Percentiles rank a stretch among this genome's conserved stretches.
phyloP scores from a whole-genome alignment of 2,888 invertebrate species.

The Dynastes tityus region DNA sequence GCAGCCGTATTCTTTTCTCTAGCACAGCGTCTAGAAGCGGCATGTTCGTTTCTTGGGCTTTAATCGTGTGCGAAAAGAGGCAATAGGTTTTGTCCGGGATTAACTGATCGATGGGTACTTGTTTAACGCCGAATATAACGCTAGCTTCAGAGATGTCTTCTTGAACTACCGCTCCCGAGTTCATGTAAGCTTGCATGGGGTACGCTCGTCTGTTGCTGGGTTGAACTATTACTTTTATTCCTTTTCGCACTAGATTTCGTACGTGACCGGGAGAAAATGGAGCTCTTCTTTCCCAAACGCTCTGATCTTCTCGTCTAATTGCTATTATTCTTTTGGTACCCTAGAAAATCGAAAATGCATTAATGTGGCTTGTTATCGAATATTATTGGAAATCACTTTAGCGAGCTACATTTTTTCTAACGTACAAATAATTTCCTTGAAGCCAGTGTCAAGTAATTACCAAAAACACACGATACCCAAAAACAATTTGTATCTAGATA shows the following conservation, averaged over 20 bases:
- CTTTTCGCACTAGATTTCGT: slow-evolving; percentile 86
- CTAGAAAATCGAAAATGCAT: slow-evolving; percentile 50
- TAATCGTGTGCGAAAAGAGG: slow-evolving; percentile 99
- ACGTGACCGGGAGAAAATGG: slow-evolving; percentile 96
- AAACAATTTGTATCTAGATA: too few relatives aligned
- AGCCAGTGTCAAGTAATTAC: too few relatives aligned
- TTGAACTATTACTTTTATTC: slow-evolving; percentile 96
- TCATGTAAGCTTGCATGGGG: slow-evolving; percentile 96
- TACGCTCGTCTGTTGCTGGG: slow-evolving; percentile 98
- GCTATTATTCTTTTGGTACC: slow-evolving; percentile 79
- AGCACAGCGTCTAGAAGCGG: slow-evolving; percentile 94
- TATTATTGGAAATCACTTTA: neutral
- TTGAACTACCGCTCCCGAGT: slow-evolving; percentile 92
- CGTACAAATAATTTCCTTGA: too few relatives aligned
- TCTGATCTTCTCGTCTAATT: slow-evolving; percentile 92
- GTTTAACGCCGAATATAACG: slow-evolving; percentile 98
- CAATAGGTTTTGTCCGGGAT: slow-evolving; percentile 98
- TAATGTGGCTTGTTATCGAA: neutral
- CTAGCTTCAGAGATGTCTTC: slow-evolving; percentile 98
- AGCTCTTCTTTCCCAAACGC: slow-evolving; percentile 96
- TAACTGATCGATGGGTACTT: slow-evolving; percentile 92
- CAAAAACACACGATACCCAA: too few relatives aligned
- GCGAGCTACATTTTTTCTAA: neutral
- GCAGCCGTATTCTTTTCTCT: slow-evolving; percentile 95
- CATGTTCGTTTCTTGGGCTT: slow-evolving; percentile 99